Conservation (phyloP, 2,113 vertebrate genomes). For the Pithys albifrons region DNA sequence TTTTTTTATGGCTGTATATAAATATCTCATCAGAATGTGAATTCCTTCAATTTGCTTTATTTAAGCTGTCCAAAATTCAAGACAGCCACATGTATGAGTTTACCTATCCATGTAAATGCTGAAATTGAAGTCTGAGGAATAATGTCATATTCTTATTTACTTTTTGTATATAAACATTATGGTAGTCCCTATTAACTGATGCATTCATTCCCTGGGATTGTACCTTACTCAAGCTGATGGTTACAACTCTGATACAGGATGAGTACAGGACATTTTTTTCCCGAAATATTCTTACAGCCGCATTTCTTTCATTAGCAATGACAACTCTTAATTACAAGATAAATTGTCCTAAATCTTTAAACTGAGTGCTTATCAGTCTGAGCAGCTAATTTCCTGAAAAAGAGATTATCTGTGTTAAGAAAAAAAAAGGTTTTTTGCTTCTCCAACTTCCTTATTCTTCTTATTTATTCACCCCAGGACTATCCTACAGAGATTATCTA, state of each 20-base stretch:
- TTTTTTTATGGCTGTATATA: not conserved
- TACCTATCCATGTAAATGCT: not conserved
- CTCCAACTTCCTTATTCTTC: not conserved
- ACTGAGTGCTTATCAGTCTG: not conserved
- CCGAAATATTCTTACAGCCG: not conserved
- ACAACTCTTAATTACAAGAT: not conserved
- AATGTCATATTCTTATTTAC: accelerated
- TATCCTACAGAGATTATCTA: not conserved
- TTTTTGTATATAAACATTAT: not conserved
- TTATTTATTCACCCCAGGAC: not conserved
- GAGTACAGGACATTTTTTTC: not conserved
- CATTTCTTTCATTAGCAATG: not conserved
- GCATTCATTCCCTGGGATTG: not conserved
- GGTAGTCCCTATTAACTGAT: not conserved
- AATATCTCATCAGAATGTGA: not conserved
- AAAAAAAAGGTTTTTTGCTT: not conserved
- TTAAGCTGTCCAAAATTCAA: not conserved
- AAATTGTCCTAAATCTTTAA: not conserved
- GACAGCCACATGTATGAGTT: not conserved
- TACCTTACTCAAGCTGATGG: accelerated
- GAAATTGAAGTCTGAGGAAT: not conserved
- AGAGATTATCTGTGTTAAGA: not conserved
- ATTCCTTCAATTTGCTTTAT: not conserved
- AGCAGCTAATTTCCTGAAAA: not conserved
- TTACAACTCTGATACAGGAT: not conserved